Evolutionary conservation across 2,113 vertebrate genomes (phyloP), one percentile per base, ranked within the genome.

Genomic region (Tetrax tetrax): DNA sequence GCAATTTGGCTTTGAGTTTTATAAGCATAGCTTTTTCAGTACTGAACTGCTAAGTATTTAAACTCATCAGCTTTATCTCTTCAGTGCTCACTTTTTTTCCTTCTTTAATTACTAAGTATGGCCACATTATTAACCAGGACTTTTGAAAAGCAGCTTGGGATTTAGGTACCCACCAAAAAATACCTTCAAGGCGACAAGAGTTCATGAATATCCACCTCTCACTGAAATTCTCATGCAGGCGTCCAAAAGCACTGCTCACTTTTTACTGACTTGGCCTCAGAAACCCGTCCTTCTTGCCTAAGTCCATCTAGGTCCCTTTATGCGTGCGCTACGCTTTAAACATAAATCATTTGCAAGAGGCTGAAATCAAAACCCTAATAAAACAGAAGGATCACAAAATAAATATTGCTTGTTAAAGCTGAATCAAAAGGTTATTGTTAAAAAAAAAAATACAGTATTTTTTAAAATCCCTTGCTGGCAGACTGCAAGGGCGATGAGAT

Each of bases 181-280:
- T 14, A 3, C 57, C 41, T 7, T 5, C 17, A 50, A 87, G 89
- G 47, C 76, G 82, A 48, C 4, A 1, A 1, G 37, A 63, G 77
- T 31, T 89, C 66, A n/a, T 5, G 72, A 12, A n/a, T 12, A 70
- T 54, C 64, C 72, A 81, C 4, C 84, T 81, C 87, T 14, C 1
- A 8, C 8, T 1, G 37, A 87, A 71, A 66, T 57, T 69, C 91
- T 74, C 91, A 45, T 48, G 59, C 83, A 77, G 50, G 29, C 60
- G 7, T 31, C 72, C 93, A 85, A 82, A 85, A 87, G 63, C 77
- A 29, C 65, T 31, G 78, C 65, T 96, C 45, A 5, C 81, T 85
- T 94, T 65, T 89, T 45, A 95, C 77, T 53, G 91, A 27, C 91
- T 94, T 69, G 87, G 70, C 90, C 84, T 27, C 38, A 38, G 84